Evolutionary conservation across 2,888 invertebrate species (phyloP), one percentile per base, ranked within the genome.

Genomic region (Operophtera brumata): DNA sequence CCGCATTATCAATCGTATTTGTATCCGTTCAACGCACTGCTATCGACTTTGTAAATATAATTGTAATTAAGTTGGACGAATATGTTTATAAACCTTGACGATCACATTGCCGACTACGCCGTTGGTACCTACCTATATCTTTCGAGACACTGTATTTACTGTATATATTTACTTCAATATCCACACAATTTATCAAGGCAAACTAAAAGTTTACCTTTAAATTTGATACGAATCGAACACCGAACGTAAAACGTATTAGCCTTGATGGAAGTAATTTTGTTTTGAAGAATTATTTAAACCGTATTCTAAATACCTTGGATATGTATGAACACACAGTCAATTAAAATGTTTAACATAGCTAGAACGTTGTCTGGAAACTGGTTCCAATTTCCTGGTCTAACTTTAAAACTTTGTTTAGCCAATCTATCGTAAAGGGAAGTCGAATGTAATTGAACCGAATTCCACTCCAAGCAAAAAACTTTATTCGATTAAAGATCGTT

Each of bases 31-130:
- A 67, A 71, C n/a, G n/a, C n/a, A n/a, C 75, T 49, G 62, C 58
- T 63, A n/a, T n/a, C n/a, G n/a, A n/a, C n/a, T n/a, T n/a, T 59
- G 75, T 77, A 74, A 76, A 71, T 66, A 69, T 73, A 77, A 50
- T 54, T 49, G 45, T 55, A 55, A 55, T 76, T 75, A 76, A 71
- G 65, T 68, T 74, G 66, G 75, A 78, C 71, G 70, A 62, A 70
- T 62, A 65, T 73, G 69, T 75, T 72, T 70, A 71, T 72, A 73
- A 72, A 78, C 70, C 64, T 71, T 65, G 62, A 49, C 54, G 66
- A 62, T 72, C 69, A 69, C 69, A 67, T 68, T 67, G 65, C 62
- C 54, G 57, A 58, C n/a, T n/a, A n/a, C 56, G 56, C 49, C 48
- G 47, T 57, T 48, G 20, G 64, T 67, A n/a, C n/a, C n/a, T n/a